Percentiles rank a stretch among this genome's conserved stretches.
Conservation (phyloP, 2,113 vertebrate species). For the Oncorhynchus keta region DNA sequence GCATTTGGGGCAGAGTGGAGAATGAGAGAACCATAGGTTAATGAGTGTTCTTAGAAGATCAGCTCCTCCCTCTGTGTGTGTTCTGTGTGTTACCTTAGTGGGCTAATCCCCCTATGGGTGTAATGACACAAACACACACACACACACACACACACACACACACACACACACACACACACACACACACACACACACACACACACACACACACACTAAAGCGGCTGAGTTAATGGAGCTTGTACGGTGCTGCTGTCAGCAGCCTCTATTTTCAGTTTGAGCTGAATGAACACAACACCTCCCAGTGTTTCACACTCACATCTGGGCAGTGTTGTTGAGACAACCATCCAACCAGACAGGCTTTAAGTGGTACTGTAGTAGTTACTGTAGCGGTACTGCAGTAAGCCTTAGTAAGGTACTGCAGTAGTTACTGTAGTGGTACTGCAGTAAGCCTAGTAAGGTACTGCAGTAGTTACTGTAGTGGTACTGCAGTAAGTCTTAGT, state of each 20-base stretch:
- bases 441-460: too few species aligned
- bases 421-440: too few species aligned
- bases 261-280: conserved; percentile 25
- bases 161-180: not conserved
- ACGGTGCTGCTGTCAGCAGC: conserved; percentile 32
- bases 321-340: conserved; percentile 43
- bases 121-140: conserved; percentile 39
- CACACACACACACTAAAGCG: not conserved
- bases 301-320: conserved; percentile 44
- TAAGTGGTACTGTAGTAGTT: too few species aligned
- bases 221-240: conserved; percentile 43
- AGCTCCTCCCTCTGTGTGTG: conserved; percentile 50
- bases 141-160: conserved; percentile 5
- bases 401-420: too few species aligned
- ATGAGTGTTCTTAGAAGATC: conserved; percentile 52
- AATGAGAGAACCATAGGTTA: conserved; percentile 26
- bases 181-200: too few species aligned
- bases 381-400: too few species aligned
- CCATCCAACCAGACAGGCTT: conserved; percentile 34
- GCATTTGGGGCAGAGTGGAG: not conserved
- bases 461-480: too few species aligned
- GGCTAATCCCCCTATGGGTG: conserved; percentile 55
- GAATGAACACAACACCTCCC: conserved; percentile 16
- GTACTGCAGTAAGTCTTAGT: too few species aligned
- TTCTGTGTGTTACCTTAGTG: conserved; percentile 55